Base-by-base conservation (phyloP, 2,797 vertebrate genomes). In the Tapirus indicus region DNA sequence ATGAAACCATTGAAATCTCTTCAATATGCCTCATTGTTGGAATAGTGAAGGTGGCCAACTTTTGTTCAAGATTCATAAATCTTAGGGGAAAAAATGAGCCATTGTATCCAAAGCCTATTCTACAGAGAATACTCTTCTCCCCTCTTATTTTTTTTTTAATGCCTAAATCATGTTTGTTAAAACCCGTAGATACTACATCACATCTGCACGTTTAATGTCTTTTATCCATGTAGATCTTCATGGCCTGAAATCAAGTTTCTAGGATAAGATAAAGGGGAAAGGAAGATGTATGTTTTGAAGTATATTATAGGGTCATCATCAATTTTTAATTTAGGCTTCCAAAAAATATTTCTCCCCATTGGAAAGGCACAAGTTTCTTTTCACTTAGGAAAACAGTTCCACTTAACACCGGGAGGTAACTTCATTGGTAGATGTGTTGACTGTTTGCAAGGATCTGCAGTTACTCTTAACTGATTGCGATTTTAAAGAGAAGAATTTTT, bases 61-160 rank as follows among this genome's bases (percentile, higher is more conserved):
- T 94, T 96, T 93, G 18, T 91, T 92, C 44, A 92, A 97, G 92
- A 91, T 90, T 95, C 66, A 96, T 74, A 95, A 93, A 80, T 93
- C 75, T 94, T 71, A 64, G 27, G 1, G 1, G 72, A 92, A 88
- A 94, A 72, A 38, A 2, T n/a, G 25, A 35, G 8, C 29, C 58
- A 79, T 60, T 78, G 35, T 62, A 62, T 85, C 10, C 84, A 88
- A 95, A 95, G 44, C 6, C 41, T 88, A 18, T 89, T 79, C 9
- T 88, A 56, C 38, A 83, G 72, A 93, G 20, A 69, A 71, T 56
- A 38, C 11, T 38, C 32, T 75, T 82, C 29, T 71, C 25, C 16
- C 7, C 71, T 84, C 7, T 35, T 35, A 27, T 71, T 75, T 56
- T 87, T 38, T 88, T 71, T 79, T 41, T 69, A 29, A 58, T 74